Base-by-base conservation (phyloP, 2,113 vertebrate species). In the Manacus vitellinus region DNA sequence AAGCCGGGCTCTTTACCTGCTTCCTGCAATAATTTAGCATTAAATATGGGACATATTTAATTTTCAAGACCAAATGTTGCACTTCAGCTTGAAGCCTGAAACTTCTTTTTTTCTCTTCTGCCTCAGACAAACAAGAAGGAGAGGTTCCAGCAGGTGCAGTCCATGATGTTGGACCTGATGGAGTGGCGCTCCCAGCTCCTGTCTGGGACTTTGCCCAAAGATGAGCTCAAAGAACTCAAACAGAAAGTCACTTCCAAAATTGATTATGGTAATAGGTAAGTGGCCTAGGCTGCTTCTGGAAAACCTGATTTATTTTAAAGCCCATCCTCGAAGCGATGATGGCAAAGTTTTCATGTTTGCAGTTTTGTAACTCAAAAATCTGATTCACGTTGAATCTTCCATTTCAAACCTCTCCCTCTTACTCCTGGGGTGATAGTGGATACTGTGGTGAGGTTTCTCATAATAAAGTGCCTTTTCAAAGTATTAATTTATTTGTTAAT, bases 171-270 rank as follows among this genome's bases (percentile, higher is more conserved):
- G 21, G 99, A 99, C 44, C 91, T 99, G 92, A 99, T 99, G 98
- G 99, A 99, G 97, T 99, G 99, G 99, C 97, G 99, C 37, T 99
- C 99, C 8, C 99, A 99, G 98, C 99, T 99, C 31, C 98, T 99
- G 25, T 99, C 99, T 0, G 99, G 99, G 77, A 99, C 99, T 5
- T 88, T 99, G 96, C 99, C 99, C 23, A 99, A 98, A 74, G 99
- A 99, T 18, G 99, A 99, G 93, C 98, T 99, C 93, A 99, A 99
- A 96, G 99, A 99, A 85, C 98, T 99, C 56, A 99, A 99, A 94
- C 99, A 99, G 97, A 99, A 99, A 98, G 98, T 99, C 94, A 99
- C 99, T 10, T 99, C 99, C 79, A 99, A 98, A 98, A 99, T 99
- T 51, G 99, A 99, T 97, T 99, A 99, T 19, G 99, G 99, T 66